Conservation (phyloP, 2,888 invertebrate genomes). For the Arctia plantaginis region DNA sequence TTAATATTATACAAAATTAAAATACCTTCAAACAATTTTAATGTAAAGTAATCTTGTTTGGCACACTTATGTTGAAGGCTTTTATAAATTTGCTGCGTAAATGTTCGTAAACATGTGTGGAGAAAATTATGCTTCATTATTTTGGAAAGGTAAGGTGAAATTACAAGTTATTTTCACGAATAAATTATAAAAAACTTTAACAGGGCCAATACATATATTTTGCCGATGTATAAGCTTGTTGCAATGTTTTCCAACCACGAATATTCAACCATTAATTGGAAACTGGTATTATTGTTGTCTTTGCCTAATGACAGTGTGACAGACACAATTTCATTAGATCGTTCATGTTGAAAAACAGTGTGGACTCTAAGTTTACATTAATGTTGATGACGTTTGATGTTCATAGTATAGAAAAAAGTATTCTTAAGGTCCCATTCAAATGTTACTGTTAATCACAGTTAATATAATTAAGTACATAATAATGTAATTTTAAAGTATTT, state of each 20-base stretch:
- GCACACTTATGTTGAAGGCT: conserved; percentile 16
- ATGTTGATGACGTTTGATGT: no score
- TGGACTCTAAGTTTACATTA: no score
- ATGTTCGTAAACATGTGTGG: conserved; percentile 4
- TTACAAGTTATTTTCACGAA: conserved; percentile 18
- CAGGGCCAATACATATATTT: conserved; percentile 50
- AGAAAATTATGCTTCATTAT: conserved; percentile 20
- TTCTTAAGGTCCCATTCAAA: no score
- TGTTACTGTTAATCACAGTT: no score
- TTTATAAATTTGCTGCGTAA: conserved; percentile 18
- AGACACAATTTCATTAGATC: conserved; percentile 20
- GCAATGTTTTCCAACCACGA: not conserved
- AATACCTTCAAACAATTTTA: conserved; percentile 19
- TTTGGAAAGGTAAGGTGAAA: conserved; percentile 13
- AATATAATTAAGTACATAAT: no score
- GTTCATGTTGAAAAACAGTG: no score
- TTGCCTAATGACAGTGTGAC: conserved; percentile 61
- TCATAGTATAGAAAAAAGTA: no score
- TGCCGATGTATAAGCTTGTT: conserved; percentile 14
- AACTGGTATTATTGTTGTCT: conserved; percentile 74
- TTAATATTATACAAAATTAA: conserved; percentile 40
- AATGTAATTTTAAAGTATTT: no score
- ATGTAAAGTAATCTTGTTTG: conserved; percentile 28
- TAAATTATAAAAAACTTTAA: conserved; percentile 35
- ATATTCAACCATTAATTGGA: conserved; percentile 71